phyloP scores from a whole-genome alignment of 2,113 vertebrate species.

The Ageneiosus marmoratus region DNA sequence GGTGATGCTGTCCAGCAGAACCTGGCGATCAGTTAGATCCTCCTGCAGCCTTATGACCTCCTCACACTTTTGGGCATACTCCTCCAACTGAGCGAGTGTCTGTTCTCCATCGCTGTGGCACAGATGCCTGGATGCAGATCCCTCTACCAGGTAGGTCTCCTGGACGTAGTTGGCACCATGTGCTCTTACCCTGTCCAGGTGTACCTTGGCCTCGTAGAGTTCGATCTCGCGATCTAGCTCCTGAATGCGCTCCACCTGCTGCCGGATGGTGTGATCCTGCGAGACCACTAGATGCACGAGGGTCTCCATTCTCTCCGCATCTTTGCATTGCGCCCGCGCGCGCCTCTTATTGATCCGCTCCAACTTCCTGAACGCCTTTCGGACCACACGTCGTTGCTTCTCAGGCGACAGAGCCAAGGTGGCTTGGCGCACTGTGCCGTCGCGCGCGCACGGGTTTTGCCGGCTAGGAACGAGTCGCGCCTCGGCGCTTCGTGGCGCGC shows the following conservation, averaged over 20 bases:
- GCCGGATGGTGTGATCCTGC: constrained; percentile 94
- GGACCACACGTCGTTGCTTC: constrained; percentile 86
- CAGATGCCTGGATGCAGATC: not conserved
- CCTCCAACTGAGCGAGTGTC: constrained; percentile 69
- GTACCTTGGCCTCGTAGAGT: constrained; percentile 84
- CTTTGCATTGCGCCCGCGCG: constrained; percentile 11
- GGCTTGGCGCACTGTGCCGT: constrained; percentile 69
- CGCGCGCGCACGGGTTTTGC: constrained; percentile 74
- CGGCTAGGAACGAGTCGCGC: constrained; percentile 88
- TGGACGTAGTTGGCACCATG: constrained; percentile 96
- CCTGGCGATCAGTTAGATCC: constrained; percentile 81
- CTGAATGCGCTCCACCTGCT: constrained; percentile 88
- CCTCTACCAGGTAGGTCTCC: constrained; percentile 89
- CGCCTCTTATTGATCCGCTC: constrained; percentile 82
- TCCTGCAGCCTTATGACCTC: constrained; percentile 80
- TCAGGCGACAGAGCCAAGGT: constrained; percentile 76
- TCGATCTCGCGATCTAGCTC: constrained; percentile 93
- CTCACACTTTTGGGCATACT: constrained; percentile 72
- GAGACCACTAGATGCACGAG: constrained; percentile 93
- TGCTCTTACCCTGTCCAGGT: constrained; percentile 85
- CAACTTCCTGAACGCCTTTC: constrained; percentile 94
- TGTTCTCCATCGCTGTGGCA: constrained; percentile 22
- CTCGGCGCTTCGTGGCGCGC: constrained; percentile 89
- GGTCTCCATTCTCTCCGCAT: constrained; percentile 90
- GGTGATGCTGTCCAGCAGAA: constrained; percentile 77